Conservation (phyloP, 2,797 vertebrate genomes). For the Netta rufina region DNA sequence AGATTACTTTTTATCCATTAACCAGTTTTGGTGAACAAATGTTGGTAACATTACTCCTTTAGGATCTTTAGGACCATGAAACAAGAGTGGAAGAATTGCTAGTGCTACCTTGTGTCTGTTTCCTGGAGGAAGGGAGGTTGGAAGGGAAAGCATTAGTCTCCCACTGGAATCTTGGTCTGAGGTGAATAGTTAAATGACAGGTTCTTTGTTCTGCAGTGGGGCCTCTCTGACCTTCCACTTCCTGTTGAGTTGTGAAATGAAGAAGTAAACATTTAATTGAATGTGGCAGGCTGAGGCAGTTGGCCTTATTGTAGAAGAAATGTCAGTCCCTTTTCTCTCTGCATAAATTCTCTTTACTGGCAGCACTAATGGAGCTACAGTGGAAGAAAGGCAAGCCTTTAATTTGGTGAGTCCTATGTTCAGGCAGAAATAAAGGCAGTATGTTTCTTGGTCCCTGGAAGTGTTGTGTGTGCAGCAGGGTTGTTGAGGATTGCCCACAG, state of each 20-base stretch:
- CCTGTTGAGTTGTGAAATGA: slow-evolving; percentile 74
- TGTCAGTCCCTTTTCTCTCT: not conserved
- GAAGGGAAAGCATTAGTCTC: slow-evolving; percentile 7
- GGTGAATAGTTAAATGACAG: slow-evolving; percentile 55
- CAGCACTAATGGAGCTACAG: slow-evolving; percentile 27
- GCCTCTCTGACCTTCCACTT: slow-evolving; percentile 70
- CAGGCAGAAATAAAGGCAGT: not conserved
- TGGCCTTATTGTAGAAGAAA: slow-evolving; percentile 51
- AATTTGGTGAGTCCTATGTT: not conserved
- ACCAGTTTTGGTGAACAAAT: not conserved
- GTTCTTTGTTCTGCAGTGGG: slow-evolving; percentile 32
- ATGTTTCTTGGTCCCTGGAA: not conserved
- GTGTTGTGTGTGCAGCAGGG: not conserved
- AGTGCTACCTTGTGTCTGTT: slow-evolving; percentile 32
- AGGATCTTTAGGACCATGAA: not conserved
- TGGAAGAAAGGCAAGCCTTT: slow-evolving; percentile 42
- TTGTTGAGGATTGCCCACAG: not conserved
- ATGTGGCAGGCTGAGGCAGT: slow-evolving; percentile 66
- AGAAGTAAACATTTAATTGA: slow-evolving; percentile 76
- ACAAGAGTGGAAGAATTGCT: not conserved
- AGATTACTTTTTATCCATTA: not conserved
- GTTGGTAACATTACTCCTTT: not conserved
- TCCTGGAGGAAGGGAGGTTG: not conserved
- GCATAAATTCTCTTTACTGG: slow-evolving; percentile 41
- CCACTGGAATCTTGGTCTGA: slow-evolving; percentile 49